Evolutionary conservation across 35 echinoderm and acorn worm genomes (phyloP), one percentile per base, ranked within the genome.

Genomic region (Heliocidaris tuberculata): DNA sequence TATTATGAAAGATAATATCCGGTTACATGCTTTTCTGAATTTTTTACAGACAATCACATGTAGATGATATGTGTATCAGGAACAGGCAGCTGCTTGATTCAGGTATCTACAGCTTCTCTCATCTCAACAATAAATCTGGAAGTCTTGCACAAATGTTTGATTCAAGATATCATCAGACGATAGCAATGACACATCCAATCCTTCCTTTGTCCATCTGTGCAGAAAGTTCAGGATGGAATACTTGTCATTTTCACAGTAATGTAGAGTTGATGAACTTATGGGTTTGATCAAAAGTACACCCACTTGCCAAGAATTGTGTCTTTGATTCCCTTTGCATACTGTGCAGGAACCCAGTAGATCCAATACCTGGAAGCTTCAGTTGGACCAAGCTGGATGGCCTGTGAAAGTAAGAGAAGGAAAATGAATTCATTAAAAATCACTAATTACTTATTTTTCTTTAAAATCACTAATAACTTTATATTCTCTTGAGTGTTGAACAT

Each of bases 331-430:
- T 95, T 95, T 6, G 96, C 92, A 42, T 96, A 99, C 70, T 99
- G 98, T 88, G 98, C 96, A 59, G 98, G 98, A 13, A 99, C 98
- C 98, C 98, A 99, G 94, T 99, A 99, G 29, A 99, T 95, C 98
- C 98, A 99, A 92, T 99, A 99, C 78, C 98, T 56, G 12, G 98
- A 99, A 86, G 97, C 96, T 91, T 99, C 98, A 47, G 98, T 99
- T 15, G 98, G 96, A 56, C 98, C 98, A 85, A 99, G 96, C 90
- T 99, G 98, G 48, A 99, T 96, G 30, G 96, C 98, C 98, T 99
- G 94, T 17, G 13, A 85, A 88, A 31, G 47, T 24, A 78, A n/a
- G 2, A 94, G 16, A 94, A 30, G 30, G 61, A 94, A 30, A 94
- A 30, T 47, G 15, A 70, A 24, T n/a, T n/a, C n/a, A n/a, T n/a